Percentiles rank a stretch among this genome's conserved stretches.
Evolutionary conservation across 1,140 invertebrate species (phyloP).

Genomic region (Heliconius himera): DNA sequence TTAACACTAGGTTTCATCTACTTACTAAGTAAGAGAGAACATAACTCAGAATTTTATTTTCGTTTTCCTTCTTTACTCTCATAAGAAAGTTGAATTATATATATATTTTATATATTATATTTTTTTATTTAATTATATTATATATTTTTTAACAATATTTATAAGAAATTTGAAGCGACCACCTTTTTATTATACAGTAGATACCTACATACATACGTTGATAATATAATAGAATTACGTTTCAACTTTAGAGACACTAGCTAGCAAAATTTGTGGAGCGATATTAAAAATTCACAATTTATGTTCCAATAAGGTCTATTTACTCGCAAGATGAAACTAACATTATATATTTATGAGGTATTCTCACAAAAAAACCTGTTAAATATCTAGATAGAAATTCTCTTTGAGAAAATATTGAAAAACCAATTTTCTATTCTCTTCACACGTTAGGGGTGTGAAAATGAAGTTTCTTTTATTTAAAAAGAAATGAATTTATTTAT

Average conservation of each 20-base stretch:
- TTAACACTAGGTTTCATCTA: too few species aligned
- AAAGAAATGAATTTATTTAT: too few species aligned
- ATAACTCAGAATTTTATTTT: too few species aligned
- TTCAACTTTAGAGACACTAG: neutral
- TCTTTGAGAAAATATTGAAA: constrained; percentile 28
- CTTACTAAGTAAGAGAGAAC: too few species aligned
- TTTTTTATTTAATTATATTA: too few species aligned
- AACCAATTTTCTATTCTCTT: constrained; percentile 25
- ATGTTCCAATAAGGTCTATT: constrained; percentile 13
- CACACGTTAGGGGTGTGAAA: constrained; percentile 7
- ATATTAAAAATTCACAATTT: constrained; percentile 19
- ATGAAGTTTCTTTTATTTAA: neutral
- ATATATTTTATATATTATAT: too few species aligned
- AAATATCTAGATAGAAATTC: constrained; percentile 23
- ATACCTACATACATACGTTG: neutral
- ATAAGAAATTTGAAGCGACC: neutral
- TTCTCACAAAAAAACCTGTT: constrained; percentile 21
- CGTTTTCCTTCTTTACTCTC: too few species aligned
- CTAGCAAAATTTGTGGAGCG: neutral
- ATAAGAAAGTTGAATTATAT: too few species aligned
- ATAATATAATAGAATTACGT: constrained; percentile 18
- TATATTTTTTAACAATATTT: too few species aligned
- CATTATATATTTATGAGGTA: constrained; percentile 18
- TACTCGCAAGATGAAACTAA: constrained; percentile 15
- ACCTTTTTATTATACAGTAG: neutral